These are phyloP conservation scores for Synergus japonicus DNA, from an alignment of 2,888 invertebrate species.

Conservation along the genomic window DNA sequence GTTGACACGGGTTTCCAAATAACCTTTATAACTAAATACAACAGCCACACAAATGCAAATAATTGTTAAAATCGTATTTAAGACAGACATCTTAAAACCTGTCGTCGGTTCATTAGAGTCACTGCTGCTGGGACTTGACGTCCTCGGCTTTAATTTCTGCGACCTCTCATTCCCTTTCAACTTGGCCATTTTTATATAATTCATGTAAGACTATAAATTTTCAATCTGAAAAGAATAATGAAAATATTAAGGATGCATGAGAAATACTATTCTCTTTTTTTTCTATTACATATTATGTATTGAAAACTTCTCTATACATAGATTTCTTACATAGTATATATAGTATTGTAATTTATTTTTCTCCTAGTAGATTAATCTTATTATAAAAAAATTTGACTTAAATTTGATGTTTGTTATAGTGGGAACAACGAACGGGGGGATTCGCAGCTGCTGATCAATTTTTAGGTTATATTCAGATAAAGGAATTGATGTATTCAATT, in stretches of 20 bases:
- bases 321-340: background rate
- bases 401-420: too few species aligned
- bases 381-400: too few species aligned
- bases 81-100: slow-evolving; percentile 46
- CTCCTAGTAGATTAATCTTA: background rate
- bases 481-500: too few species aligned
- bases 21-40: slow-evolving; percentile 88
- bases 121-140: slow-evolving; percentile 38
- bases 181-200: slow-evolving; percentile 52
- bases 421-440: too few species aligned
- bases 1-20: slow-evolving; percentile 92
- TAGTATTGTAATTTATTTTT: background rate
- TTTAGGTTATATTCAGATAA: slow-evolving; percentile 8
- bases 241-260: background rate
- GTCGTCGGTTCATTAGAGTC: slow-evolving; percentile 46
- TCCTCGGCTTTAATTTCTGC: slow-evolving; percentile 52
- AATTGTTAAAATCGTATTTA: slow-evolving; percentile 51
- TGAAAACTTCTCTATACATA: too few species aligned
- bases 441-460: background rate
- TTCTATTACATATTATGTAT: background rate
- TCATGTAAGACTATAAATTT: background rate
- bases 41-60: slow-evolving; percentile 82
- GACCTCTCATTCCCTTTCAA: slow-evolving; percentile 52
- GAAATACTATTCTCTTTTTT: background rate
- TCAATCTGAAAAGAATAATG: background rate